Evolutionary conservation across 2,797 vertebrate genomes (phyloP).

Genomic region (Coracias cyanogaster): DNA sequence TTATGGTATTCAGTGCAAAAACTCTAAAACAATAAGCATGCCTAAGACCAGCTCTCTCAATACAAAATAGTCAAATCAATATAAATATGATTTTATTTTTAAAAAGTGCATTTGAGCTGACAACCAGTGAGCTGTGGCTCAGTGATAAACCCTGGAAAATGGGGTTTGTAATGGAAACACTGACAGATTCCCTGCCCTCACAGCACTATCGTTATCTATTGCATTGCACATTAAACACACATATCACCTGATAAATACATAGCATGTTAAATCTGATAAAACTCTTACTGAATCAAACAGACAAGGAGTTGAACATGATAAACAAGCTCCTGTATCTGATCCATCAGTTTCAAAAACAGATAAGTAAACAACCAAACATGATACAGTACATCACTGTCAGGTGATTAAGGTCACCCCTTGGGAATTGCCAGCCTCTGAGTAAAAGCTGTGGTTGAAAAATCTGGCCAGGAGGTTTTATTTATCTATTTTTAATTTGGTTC

Average conservation of each 20-base stretch:
- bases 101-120: background rate
- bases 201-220: conserved; percentile 55
- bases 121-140: conserved; percentile 24
- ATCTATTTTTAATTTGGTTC: background rate
- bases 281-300: conserved; percentile 68
- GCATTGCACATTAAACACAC: conserved; percentile 60
- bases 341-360: conserved; percentile 70
- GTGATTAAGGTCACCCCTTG: conserved; percentile 59
- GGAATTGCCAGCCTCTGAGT: background rate
- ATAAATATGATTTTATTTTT: conserved; percentile 33
- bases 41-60: background rate
- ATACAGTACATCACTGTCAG: conserved; percentile 66
- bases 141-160: conserved; percentile 64
- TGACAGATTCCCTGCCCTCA: conserved; percentile 54
- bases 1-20: background rate
- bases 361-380: conserved; percentile 67
- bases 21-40: background rate
- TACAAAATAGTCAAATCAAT: background rate
- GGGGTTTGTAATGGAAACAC: conserved; percentile 46
- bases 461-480: background rate
- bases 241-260: conserved; percentile 71
- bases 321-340: conserved; percentile 68
- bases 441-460: conserved; percentile 8
- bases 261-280: conserved; percentile 72
- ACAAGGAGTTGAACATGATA: conserved; percentile 70